These are phyloP conservation scores for Callaeas wilsoni DNA, from an alignment of 2,113 vertebrate genomes.

Conservation along the genomic window DNA sequence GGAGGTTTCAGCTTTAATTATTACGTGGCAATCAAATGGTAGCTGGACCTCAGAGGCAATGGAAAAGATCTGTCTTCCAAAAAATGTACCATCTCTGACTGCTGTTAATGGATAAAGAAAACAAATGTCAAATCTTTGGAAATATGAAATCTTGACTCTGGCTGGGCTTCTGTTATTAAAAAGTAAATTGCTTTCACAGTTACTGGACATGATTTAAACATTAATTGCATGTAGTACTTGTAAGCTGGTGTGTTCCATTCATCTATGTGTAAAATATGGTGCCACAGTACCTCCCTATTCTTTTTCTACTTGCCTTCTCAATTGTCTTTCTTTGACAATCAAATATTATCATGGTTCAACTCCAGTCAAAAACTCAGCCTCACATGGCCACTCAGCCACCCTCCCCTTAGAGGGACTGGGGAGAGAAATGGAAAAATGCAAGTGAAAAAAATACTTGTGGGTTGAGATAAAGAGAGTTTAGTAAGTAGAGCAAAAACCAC, in stretches of 20 bases:
- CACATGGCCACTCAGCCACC: not conserved
- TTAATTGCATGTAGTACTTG: not conserved
- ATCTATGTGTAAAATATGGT: not conserved
- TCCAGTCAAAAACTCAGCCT: not conserved
- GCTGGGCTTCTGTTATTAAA: not conserved
- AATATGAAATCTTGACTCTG: not conserved
- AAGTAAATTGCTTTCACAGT: not conserved
- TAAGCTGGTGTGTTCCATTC: not conserved
- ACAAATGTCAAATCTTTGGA: not conserved
- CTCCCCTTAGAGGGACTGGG: not conserved
- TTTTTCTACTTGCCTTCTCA: not conserved
- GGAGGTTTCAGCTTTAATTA: not conserved
- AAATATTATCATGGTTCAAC: not conserved
- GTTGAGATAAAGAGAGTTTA: not conserved
- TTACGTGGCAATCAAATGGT: not conserved
- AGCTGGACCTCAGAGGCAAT: not conserved
- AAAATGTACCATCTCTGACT: not conserved
- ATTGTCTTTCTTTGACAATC: not conserved
- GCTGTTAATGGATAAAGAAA: not conserved
- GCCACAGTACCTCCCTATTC: not conserved
- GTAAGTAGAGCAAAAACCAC: not conserved
- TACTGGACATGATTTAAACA: not conserved
- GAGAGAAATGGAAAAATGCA: not conserved
- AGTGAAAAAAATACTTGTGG: rapidly evolving
- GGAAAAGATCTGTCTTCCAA: not conserved